Evolutionary conservation across 2,888 invertebrate species (phyloP).

Genomic region (Parnassius apollo): DNA sequence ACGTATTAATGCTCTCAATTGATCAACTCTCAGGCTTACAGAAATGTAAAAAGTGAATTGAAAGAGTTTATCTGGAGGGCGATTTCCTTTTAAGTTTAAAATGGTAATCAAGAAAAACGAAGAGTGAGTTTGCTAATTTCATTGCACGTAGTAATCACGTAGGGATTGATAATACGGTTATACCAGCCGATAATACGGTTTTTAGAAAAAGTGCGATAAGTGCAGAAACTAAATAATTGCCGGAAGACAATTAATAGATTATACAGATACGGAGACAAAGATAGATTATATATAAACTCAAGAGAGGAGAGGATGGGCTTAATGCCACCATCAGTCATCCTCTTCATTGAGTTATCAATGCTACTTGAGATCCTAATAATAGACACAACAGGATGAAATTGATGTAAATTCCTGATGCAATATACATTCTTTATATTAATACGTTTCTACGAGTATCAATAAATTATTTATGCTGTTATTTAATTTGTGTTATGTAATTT

Average conservation of each 20-base stretch:
- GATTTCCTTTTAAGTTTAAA: constrained; percentile 16
- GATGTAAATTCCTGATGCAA: no score
- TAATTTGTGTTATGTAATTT: no score
- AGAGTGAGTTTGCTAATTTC: constrained; percentile 41
- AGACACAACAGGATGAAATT: neutral
- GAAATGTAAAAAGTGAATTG: constrained; percentile 18
- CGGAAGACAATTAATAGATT: constrained; percentile 52
- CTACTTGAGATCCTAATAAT: constrained; percentile 3
- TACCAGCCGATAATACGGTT: constrained; percentile 40
- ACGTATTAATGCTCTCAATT: constrained; percentile 6
- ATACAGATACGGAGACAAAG: constrained; percentile 27
- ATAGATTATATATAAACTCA: constrained; percentile 19
- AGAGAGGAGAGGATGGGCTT: constrained; percentile 8
- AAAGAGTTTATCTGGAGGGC: constrained; percentile 5
- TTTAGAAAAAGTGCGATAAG: constrained; percentile 34
- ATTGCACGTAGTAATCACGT: constrained; percentile 48
- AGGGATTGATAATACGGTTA: no score
- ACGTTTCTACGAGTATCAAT: no score
- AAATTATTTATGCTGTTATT: no score
- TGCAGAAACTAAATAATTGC: constrained; percentile 44
- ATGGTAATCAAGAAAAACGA: constrained; percentile 27
- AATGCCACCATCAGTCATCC: constrained; percentile 19
- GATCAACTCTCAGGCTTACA: constrained; percentile 16
- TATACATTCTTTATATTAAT: no score
- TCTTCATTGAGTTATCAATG: constrained; percentile 7